Conservation (phyloP, 2,113 vertebrate genomes). For the Barbus barbus region DNA sequence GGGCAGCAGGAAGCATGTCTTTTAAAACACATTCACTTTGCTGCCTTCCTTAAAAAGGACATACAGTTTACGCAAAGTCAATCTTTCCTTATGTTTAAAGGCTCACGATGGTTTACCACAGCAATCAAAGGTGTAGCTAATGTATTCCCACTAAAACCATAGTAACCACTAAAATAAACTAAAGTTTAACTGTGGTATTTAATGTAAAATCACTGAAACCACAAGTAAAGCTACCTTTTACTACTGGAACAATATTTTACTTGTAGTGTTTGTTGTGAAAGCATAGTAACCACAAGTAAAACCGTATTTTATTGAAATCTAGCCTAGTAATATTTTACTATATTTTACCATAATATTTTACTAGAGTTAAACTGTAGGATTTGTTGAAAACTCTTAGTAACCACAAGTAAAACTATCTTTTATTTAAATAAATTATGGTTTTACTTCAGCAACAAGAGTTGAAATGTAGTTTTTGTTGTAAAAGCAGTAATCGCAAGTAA, state of each 20-base stretch:
- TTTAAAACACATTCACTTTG: background rate
- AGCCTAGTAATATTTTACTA: no score
- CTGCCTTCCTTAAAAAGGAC: background rate
- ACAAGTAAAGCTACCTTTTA: background rate
- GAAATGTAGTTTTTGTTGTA: background rate
- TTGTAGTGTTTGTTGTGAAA: no score
- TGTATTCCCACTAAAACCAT: background rate
- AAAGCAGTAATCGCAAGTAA: background rate
- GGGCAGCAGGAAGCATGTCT: background rate
- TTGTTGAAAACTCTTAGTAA: background rate
- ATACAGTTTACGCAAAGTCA: background rate
- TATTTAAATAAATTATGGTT: background rate
- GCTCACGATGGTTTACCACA: no score
- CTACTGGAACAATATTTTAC: no score
- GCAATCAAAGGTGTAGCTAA: background rate
- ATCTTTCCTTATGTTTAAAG: no score
- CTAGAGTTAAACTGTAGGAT: no score
- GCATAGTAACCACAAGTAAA: no score
- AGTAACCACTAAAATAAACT: background rate
- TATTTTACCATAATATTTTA: no score
- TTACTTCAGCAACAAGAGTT: background rate
- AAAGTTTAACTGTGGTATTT: background rate
- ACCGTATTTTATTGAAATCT: no score
- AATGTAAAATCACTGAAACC: background rate
- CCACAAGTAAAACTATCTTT: background rate